Base-by-base conservation (phyloP, 2,113 vertebrate genomes). In the Hemicordylus capensis region DNA sequence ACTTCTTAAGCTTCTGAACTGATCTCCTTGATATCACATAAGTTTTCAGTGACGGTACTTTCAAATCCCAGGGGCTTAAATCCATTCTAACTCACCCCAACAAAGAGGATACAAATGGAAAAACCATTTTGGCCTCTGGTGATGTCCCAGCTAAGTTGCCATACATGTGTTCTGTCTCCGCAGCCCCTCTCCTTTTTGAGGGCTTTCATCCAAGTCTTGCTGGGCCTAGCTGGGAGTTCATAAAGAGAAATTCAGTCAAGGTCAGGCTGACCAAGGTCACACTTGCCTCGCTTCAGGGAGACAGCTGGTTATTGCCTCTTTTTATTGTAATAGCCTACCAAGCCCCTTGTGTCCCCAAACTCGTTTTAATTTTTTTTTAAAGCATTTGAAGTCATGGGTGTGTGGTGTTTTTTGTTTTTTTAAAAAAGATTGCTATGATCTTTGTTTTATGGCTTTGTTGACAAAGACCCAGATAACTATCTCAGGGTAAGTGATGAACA, bases 321-420 rank as follows among this genome's bases (percentile, higher is more conserved):
- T 76, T 76, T 4, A 58, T 63, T 67, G 78, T 42, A 22, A 34
- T 28, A 66, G 76, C 20, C 24, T 20, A 56, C 56, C 22, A 83
- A 7, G 22, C 81, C 56, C 63, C 24, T 37, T 85, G 89, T 58
- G 83, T 4, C 6, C 77, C 26, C 3, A 1, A 48, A 54, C 42
- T 76, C 56, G 82, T 51, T 48, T 76, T 64, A 28, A 64, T 76
- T 76, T 81, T 76, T 81, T 63, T 83, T 6, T 28, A 66, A 84
- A 54, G 61, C 72, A 84, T 84, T 84, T 76, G 82, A 84, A 26
- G 44, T 66, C 9, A 51, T 85, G 84, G 67, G 26, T n/a, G n/a
- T n/a, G n/a, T n/a, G n/a, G n/a, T n/a, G 48, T 51, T 51, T 54
- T 54, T 48, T 51, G 63, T 79, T 70, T 48, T 51, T 73, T 79